Percentiles rank a stretch among this genome's conserved stretches.
phyloP scores from a whole-genome alignment of 1,140 invertebrate genomes.

The Piezodorus guildinii region DNA sequence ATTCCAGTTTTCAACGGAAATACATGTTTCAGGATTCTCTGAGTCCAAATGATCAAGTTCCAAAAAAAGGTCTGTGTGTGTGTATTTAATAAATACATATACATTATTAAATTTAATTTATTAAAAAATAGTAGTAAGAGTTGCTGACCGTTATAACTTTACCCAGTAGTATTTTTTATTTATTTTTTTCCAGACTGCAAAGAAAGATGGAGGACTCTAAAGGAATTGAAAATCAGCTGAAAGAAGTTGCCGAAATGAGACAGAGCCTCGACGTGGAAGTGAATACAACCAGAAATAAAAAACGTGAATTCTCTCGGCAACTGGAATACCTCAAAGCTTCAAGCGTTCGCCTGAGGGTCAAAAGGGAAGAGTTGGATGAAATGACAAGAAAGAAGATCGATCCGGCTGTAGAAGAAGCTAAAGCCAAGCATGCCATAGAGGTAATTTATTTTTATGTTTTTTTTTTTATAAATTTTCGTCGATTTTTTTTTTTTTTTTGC shows the following conservation, averaged over 20 bases:
- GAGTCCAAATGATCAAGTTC: too few species aligned
- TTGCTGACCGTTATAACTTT: too few species aligned
- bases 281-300: slow-evolving; percentile 20
- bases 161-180: too few species aligned
- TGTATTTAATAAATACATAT: too few species aligned
- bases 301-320: slow-evolving; percentile 15
- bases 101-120: too few species aligned
- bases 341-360: slow-evolving; percentile 8
- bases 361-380: slow-evolving; percentile 18
- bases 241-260: slow-evolving; percentile 1
- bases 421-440: slow-evolving; percentile 5
- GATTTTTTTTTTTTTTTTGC: too few species aligned
- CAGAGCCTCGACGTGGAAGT: slow-evolving; percentile 16
- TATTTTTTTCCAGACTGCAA: slow-evolving; percentile 13
- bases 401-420: slow-evolving; percentile 16
- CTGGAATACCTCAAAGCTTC: slow-evolving; percentile 8
- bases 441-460: background rate
- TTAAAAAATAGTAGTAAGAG: too few species aligned
- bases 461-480: too few species aligned
- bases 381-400: slow-evolving; percentile 8
- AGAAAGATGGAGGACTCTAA: slow-evolving; percentile 8
- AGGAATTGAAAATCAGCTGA: background rate
- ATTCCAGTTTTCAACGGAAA: too few species aligned
- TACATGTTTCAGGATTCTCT: too few species aligned
- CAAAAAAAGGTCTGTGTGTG: too few species aligned